Conservation (phyloP, 2,113 vertebrate species). For the Elanus axillaris region DNA sequence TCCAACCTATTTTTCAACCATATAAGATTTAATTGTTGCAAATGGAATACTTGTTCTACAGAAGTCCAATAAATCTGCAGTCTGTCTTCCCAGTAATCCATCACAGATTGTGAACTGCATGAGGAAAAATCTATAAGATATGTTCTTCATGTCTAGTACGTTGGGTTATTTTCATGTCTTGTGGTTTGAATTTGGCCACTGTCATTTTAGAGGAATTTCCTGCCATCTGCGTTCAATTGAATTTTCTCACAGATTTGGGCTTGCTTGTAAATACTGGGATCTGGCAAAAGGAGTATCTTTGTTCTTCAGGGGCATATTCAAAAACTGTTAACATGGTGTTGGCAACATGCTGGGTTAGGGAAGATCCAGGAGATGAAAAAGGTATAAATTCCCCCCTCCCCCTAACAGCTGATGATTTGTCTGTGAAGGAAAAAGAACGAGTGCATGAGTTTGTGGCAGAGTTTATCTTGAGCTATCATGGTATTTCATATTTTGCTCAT, state of each 20-base stretch:
- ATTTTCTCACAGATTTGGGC: conserved; percentile 93
- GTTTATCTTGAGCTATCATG: not conserved
- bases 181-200: conserved; percentile 92
- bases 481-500: conserved; percentile 9
- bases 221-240: conserved; percentile 96
- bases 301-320: conserved; percentile 80
- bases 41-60: conserved; percentile 91
- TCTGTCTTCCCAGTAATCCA: conserved; percentile 84
- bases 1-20: conserved; percentile 74
- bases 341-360: conserved; percentile 48
- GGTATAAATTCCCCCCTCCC: conserved; percentile 37
- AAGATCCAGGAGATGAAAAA: conserved; percentile 64
- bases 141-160: conserved; percentile 78
- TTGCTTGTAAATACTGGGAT: conserved; percentile 94
- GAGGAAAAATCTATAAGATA: conserved; percentile 82
- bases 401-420: conserved; percentile 37
- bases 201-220: conserved; percentile 98
- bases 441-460: not conserved
- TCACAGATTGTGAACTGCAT: conserved; percentile 78
- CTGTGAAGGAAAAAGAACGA: not conserved
- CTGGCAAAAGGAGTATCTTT: conserved; percentile 82
- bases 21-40: conserved; percentile 84
- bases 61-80: conserved; percentile 85
- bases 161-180: conserved; percentile 90
- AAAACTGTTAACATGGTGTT: conserved; percentile 71